Evolutionary conservation across 2,888 invertebrate genomes (phyloP).

Genomic region (Galeopsomyia nigrocyanea): DNA sequence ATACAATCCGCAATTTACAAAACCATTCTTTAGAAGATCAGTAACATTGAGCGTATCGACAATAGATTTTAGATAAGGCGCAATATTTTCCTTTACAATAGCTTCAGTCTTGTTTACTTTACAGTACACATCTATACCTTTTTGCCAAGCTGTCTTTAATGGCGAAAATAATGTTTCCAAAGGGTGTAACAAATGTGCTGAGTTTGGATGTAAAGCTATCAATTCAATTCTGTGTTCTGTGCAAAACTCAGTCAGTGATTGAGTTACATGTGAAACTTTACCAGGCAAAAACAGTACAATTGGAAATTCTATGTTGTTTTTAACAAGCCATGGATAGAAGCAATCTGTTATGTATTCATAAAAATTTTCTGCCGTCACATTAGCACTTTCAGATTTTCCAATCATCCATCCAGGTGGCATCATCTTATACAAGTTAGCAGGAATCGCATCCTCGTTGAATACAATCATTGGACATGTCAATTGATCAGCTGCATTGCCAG

Average conservation of each 20-base stretch:
- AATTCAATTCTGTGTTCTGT: conserved; percentile 49
- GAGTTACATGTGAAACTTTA: conserved; percentile 49
- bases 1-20: conserved; percentile 18
- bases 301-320: conserved; percentile 48
- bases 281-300: conserved; percentile 53
- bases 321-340: conserved; percentile 49
- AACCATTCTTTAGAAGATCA: conserved; percentile 15
- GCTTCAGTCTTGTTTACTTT: background rate
- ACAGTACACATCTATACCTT: background rate
- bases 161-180: conserved; percentile 48
- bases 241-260: conserved; percentile 50
- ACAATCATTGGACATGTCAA: conserved; percentile 46
- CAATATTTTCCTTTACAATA: conserved; percentile 15
- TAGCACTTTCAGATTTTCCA: conserved; percentile 13
- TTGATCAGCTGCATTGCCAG: conserved; percentile 46
- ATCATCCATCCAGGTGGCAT: conserved; percentile 14
- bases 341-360: conserved; percentile 52
- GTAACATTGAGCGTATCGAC: background rate
- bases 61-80: conserved; percentile 9
- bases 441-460: conserved; percentile 42
- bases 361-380: conserved; percentile 40
- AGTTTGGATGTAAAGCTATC: conserved; percentile 48
- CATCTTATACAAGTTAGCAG: conserved; percentile 21
- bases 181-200: conserved; percentile 49
- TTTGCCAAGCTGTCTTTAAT: conserved; percentile 35